A percentile compares a stretch with the other conserved stretches of the same genome.
Conservation (phyloP, 1,140 invertebrate species). For the Microplitis demolitor region DNA sequence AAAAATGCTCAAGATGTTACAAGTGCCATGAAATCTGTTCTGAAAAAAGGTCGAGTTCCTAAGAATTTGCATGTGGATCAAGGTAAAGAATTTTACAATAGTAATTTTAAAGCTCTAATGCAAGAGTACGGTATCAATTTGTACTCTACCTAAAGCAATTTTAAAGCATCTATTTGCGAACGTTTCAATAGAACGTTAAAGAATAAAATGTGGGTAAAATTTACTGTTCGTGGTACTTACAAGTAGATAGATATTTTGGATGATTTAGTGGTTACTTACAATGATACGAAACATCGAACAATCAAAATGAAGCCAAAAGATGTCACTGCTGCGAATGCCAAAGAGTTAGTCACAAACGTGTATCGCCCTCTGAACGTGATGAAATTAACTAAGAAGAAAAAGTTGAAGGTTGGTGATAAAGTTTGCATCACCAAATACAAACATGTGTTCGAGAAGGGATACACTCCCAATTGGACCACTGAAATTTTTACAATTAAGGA, state of each 20-base stretch:
- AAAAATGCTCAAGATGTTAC: slow-evolving; percentile 5
- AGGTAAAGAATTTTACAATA: slow-evolving; percentile 22
- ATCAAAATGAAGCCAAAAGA: slow-evolving; percentile 8
- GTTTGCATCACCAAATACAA: slow-evolving; percentile 16
- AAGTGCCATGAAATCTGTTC: neutral
- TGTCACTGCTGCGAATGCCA: neutral
- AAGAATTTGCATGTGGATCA: neutral
- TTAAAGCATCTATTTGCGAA: neutral
- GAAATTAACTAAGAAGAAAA: neutral
- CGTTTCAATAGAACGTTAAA: neutral
- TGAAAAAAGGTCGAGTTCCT: neutral
- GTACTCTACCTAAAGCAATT: slow-evolving; percentile 14
- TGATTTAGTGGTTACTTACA: neutral
- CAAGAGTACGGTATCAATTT: slow-evolving; percentile 19
- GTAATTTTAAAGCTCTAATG: slow-evolving; percentile 27
- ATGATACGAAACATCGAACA: neutral
- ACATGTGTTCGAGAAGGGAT: slow-evolving; percentile 16
- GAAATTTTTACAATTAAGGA: neutral
- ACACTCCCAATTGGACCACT: slow-evolving; percentile 8
- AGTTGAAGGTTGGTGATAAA: slow-evolving; percentile 14
- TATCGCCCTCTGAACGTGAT: neutral
- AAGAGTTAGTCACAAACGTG: neutral
- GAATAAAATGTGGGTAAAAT: neutral
- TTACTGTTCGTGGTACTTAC: neutral
- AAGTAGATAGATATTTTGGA: slow-evolving; percentile 13